These are phyloP conservation scores for Synanthedon tipuliformis DNA, from an alignment of 2,888 invertebrate genomes.

Conservation along the genomic window DNA sequence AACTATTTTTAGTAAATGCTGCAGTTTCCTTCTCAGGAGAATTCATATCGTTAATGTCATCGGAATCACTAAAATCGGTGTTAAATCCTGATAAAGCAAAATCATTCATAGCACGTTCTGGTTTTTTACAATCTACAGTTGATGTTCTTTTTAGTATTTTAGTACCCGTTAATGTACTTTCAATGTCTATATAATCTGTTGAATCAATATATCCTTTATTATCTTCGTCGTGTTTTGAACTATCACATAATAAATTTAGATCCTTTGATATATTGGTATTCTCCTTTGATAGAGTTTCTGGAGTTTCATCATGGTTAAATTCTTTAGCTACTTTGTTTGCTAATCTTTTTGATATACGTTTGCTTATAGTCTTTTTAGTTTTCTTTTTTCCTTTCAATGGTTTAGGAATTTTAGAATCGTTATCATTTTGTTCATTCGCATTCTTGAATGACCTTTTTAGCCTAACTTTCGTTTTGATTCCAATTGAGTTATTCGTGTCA, in stretches of 20 bases:
- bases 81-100: too few relatives aligned
- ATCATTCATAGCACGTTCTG: too few relatives aligned
- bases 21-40: too few relatives aligned
- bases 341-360: slow-evolving; percentile 5
- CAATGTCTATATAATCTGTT: slow-evolving; percentile 3
- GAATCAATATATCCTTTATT: too few relatives aligned
- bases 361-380: not conserved
- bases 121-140: not conserved
- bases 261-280: too few relatives aligned
- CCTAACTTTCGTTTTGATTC: slow-evolving; percentile 12
- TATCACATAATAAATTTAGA: too few relatives aligned
- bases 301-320: too few relatives aligned
- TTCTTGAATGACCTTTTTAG: slow-evolving; percentile 6
- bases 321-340: not conserved
- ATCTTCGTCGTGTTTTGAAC: too few relatives aligned
- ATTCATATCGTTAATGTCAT: too few relatives aligned
- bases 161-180: slow-evolving; percentile 1
- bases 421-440: not conserved
- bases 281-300: too few relatives aligned
- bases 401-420: not conserved
- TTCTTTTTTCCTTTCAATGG: not conserved
- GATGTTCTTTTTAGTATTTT: slow-evolving; percentile 2
- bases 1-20: too few relatives aligned
- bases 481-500: slow-evolving; percentile 5
- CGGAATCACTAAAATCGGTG: too few relatives aligned